Evolutionary conservation across 2,888 invertebrate species (phyloP), one percentile per base, ranked within the genome.

Genomic region (Cyrtodaria siliqua): DNA sequence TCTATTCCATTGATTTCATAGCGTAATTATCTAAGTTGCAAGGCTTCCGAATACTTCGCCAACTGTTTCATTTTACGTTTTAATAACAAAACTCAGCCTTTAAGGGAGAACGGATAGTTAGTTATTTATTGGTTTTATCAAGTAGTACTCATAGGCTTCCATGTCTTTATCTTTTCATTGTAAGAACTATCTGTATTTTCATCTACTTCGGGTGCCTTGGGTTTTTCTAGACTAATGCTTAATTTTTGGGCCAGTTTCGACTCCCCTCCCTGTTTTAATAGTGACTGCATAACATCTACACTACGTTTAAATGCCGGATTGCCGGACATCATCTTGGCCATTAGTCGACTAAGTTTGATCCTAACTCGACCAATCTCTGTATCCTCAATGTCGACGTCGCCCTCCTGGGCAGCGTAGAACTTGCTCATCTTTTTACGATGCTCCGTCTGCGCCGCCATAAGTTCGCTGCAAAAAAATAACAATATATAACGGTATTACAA

Each of bases 351-450:
- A n/a, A 90, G 83, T 67, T 87, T 88, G 18, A 80, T 66, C 38
- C 88, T 60, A 16, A 90, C 85, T 33, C 87, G 79, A 2, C 87
- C 89, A 1, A 90, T 84, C 8, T 90, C 89, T 2, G 90, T 89
- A 23, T 89, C 87, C 55, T 88, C 89, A 24, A 87, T 80, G 68
- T 85, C 84, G 16, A 86, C 66, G 14, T 83, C 72, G 20, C 79
- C 68, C 29, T 87, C 86, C 38, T 82, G 82, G 0, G 87, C 81
- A 9, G 86, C 84, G 50, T 85, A 82, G 75, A 89, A 85, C 50
- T 84, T 84, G 44, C 80, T 87, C 74, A 89, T 78, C 60, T 89
- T 87, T 38, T 82, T 73, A 49, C 87, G 67, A 72, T 91, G 89
- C 24, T 85, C 84, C 16, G 85, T 83, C 69, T 90, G 89, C 1